phyloP scores from a whole-genome alignment of 2,113 vertebrate genomes.

The Gadus chalcogrammus region DNA sequence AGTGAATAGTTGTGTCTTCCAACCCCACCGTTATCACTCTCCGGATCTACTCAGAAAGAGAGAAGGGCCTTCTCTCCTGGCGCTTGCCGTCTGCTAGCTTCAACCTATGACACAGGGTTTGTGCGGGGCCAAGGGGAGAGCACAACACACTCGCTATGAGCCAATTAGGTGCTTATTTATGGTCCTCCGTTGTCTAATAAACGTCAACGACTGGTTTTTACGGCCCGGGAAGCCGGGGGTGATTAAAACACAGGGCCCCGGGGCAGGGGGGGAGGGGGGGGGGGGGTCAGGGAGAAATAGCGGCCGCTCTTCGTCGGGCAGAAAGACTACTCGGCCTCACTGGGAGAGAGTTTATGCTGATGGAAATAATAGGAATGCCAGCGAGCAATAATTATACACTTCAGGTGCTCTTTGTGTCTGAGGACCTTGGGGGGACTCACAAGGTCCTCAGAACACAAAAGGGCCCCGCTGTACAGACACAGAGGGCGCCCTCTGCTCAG shows the following conservation, averaged over 20 bases:
- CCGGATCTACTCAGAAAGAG: no score
- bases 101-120: conserved; percentile 40
- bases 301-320: no score
- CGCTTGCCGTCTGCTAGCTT: conserved; percentile 43
- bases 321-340: conserved; percentile 22
- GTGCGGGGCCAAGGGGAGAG: conserved; percentile 35
- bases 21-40: no score
- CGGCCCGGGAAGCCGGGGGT: conserved; percentile 60
- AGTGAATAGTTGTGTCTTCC: no score
- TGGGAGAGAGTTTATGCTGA: conserved; percentile 48
- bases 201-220: conserved; percentile 65
- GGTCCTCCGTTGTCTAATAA: conserved; percentile 66
- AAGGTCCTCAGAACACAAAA: no score
- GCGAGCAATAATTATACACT: no score
- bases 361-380: conserved; percentile 28
- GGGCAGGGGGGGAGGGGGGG: conserved; percentile 37
- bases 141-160: conserved; percentile 26
- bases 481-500: no score
- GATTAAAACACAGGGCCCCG: conserved; percentile 56
- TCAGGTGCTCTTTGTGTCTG: no score
- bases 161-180: conserved; percentile 72
- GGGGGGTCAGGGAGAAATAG: background rate
- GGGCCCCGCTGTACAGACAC: no score
- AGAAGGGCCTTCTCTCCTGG: conserved; percentile 36
- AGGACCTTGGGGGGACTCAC: no score